Percentiles rank a stretch among this genome's conserved stretches.
Evolutionary conservation across 2,797 vertebrate species (phyloP).

Genomic region (Lophotriccus pileatus): DNA sequence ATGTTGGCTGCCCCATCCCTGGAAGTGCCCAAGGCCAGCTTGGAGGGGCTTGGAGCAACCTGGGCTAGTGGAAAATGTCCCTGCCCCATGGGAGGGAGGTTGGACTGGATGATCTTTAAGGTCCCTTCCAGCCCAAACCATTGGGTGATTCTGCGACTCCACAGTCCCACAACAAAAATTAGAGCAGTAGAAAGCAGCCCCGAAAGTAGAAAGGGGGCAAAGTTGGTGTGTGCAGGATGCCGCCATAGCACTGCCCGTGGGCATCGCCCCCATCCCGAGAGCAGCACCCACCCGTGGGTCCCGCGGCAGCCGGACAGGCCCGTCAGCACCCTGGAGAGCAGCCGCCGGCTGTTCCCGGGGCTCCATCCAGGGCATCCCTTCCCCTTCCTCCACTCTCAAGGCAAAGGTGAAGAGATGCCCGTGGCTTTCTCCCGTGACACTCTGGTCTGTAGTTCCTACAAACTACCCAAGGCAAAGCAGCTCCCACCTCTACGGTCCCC

Average conservation of each 20-base stretch:
- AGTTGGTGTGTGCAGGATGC: background rate
- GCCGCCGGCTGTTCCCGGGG: fast-evolving
- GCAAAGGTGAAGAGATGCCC: background rate
- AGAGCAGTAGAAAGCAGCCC: background rate
- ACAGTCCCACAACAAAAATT: background rate
- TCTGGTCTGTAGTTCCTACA: background rate
- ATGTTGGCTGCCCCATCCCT: background rate
- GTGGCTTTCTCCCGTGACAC: background rate
- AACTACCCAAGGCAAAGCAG: fast-evolving
- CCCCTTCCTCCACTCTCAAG: fast-evolving
- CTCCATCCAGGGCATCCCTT: too few species aligned
- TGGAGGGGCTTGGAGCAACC: background rate
- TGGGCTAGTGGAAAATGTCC: background rate
- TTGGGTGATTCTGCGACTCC: background rate
- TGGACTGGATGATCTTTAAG: too few species aligned
- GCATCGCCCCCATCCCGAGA: background rate
- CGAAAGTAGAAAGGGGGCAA: fast-evolving
- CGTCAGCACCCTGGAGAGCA: constrained; percentile 42
- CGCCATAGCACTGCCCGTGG: background rate
- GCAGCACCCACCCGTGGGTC: background rate
- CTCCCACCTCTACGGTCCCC: background rate
- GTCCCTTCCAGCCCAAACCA: too few species aligned
- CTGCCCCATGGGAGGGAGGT: background rate
- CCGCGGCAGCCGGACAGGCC: fast-evolving
- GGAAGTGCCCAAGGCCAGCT: background rate